phyloP scores from a whole-genome alignment of 30 jellyfish, hydroid and myxozoan species.

The Hydractinia symbiolongicarpus region DNA sequence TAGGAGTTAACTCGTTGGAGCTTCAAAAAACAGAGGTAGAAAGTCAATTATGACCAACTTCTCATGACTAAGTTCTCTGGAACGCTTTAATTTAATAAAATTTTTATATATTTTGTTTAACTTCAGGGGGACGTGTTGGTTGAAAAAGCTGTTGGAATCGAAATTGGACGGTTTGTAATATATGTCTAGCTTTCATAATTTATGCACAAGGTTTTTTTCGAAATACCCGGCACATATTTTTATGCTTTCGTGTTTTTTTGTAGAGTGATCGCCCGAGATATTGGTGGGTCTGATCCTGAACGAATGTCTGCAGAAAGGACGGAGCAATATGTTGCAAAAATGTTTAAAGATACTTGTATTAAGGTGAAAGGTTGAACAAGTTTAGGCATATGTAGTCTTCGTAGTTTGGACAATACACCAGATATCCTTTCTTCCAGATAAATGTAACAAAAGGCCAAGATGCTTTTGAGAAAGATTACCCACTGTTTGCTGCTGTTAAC shows the following conservation, averaged over 20 bases:
- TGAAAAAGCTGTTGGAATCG: too few species aligned
- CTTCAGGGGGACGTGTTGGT: too few species aligned
- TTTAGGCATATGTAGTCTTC: background rate
- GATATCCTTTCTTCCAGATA: conserved; percentile 33
- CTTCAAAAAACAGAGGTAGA: background rate
- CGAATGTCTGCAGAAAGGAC: conserved; percentile 81
- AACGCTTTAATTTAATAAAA: too few species aligned
- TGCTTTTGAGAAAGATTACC: conserved; percentile 57
- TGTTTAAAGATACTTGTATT: conserved; percentile 49
- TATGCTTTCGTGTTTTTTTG: background rate
- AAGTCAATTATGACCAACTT: too few species aligned
- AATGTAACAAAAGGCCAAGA: conserved; percentile 55
- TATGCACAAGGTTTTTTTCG: background rate
- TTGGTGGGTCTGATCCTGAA: conserved; percentile 99
- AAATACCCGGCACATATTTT: background rate
- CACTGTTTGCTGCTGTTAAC: conserved; percentile 85
- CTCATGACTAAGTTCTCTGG: too few species aligned
- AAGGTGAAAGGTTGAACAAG: conserved; percentile 38
- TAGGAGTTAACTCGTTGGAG: conserved; percentile 46
- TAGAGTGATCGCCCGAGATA: conserved; percentile 85
- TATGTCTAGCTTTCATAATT: background rate
- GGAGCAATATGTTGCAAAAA: conserved; percentile 48
- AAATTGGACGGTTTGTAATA: background rate
- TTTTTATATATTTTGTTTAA: too few species aligned
- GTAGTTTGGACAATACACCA: background rate